phyloP scores from a whole-genome alignment of 2,113 vertebrate genomes.

The Gymnarchus niloticus region DNA sequence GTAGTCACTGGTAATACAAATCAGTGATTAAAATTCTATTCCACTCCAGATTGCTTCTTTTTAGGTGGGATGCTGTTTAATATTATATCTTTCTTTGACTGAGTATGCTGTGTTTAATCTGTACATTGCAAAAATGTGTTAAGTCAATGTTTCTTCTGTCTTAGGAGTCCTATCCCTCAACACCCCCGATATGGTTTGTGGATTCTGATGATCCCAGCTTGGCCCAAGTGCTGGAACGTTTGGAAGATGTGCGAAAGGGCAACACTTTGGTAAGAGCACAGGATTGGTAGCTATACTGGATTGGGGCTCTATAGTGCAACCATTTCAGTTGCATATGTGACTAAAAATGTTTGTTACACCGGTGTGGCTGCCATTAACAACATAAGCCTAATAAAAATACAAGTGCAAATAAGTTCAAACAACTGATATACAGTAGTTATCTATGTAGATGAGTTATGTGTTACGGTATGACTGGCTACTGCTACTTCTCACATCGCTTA shows the following conservation, averaged over 20 bases:
- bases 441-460: too few relatives aligned
- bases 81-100: neutral
- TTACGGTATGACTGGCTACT: too few relatives aligned
- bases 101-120: neutral
- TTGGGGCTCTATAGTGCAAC: neutral
- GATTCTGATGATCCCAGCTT: conserved; percentile 97
- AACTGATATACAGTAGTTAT: too few relatives aligned
- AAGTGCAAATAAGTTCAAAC: too few relatives aligned
- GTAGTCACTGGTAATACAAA: neutral
- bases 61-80: neutral
- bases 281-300: neutral
- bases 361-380: too few relatives aligned
- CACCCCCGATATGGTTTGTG: conserved; percentile 98
- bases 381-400: too few relatives aligned
- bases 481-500: too few relatives aligned
- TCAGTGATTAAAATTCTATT: neutral
- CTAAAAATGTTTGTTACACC: too few relatives aligned
- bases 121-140: neutral
- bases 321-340: too few relatives aligned
- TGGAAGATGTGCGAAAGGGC: conserved; percentile 90
- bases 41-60: neutral
- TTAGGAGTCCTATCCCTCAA: conserved; percentile 92
- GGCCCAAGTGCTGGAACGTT: conserved; percentile 84
- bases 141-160: neutral
- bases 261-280: conserved; percentile 76